A percentile compares a stretch with the other conserved stretches of the same genome.
phyloP scores from a whole-genome alignment of 2,113 vertebrate genomes.

The Salvelinus sp. region DNA sequence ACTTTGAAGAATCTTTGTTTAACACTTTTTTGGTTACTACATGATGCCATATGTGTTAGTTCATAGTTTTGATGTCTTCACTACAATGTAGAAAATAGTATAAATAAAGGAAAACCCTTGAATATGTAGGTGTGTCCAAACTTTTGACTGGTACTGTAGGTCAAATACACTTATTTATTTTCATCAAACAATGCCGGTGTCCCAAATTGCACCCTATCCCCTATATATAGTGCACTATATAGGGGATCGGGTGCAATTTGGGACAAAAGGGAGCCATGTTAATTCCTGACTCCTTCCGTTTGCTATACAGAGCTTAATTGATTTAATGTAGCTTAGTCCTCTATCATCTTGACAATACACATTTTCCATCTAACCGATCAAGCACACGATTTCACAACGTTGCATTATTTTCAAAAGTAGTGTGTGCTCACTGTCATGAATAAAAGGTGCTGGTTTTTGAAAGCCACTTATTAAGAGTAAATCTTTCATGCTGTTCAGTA shows the following conservation, averaged over 20 bases:
- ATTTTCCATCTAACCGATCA: neutral
- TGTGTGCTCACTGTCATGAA: neutral
- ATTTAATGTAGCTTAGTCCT: neutral
- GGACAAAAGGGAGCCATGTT: no score
- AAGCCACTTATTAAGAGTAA: neutral
- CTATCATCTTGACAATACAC: neutral
- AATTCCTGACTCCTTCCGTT: no score
- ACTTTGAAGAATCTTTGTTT: no score
- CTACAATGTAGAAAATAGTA: no score
- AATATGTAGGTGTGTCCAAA: no score
- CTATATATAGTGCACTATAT: neutral
- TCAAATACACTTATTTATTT: neutral
- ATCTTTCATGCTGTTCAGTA: neutral
- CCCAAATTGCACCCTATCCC: neutral
- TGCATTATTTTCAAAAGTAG: neutral
- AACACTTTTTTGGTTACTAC: no score
- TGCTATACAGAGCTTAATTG: neutral
- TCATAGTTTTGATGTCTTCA: no score
- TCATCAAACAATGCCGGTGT: neutral
- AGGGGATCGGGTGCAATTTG: neutral
- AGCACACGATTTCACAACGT: neutral
- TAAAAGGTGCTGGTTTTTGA: conserved; percentile 1
- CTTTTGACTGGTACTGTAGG: neutral
- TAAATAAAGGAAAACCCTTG: no score
- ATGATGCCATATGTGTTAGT: no score